Percentiles rank a stretch among this genome's conserved stretches.
These are phyloP conservation scores for Bhutanitis thaidina DNA, from an alignment of 2,888 invertebrate species.

Conservation along the genomic window DNA sequence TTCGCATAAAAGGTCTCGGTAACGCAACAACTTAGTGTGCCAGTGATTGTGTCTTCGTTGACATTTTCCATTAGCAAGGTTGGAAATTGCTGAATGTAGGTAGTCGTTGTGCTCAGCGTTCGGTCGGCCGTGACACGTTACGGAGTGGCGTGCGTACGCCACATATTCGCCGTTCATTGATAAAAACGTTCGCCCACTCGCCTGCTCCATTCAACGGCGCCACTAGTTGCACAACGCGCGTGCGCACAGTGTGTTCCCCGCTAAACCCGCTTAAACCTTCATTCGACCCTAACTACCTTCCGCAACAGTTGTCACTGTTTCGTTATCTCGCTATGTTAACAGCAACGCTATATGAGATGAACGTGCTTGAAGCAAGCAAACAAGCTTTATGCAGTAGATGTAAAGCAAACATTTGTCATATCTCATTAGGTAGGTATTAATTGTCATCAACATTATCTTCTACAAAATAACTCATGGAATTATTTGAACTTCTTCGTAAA, in stretches of 20 bases:
- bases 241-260: constrained; percentile 36
- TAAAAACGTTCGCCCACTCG: constrained; percentile 73
- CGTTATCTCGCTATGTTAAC: constrained; percentile 13
- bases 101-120: constrained; percentile 24
- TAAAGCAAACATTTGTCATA: too few species aligned
- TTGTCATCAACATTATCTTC: too few species aligned
- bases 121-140: constrained; percentile 60
- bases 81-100: constrained; percentile 29
- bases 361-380: neutral
- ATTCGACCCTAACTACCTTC: constrained; percentile 44
- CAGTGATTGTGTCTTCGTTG: constrained; percentile 43
- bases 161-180: constrained; percentile 76
- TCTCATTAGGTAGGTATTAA: too few species aligned
- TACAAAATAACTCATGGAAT: too few species aligned
- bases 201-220: constrained; percentile 72
- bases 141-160: constrained; percentile 62
- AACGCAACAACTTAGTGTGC: constrained; percentile 29
- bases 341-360: neutral
- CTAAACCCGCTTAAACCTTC: constrained; percentile 42
- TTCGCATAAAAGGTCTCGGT: constrained; percentile 15
- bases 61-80: constrained; percentile 65
- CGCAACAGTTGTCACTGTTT: constrained; percentile 35
- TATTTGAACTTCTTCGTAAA: too few species aligned
- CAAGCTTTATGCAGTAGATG: too few species aligned
- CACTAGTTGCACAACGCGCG: constrained; percentile 64